phyloP scores from a whole-genome alignment of 2,113 vertebrate species.

The Odontesthes bonariensis region DNA sequence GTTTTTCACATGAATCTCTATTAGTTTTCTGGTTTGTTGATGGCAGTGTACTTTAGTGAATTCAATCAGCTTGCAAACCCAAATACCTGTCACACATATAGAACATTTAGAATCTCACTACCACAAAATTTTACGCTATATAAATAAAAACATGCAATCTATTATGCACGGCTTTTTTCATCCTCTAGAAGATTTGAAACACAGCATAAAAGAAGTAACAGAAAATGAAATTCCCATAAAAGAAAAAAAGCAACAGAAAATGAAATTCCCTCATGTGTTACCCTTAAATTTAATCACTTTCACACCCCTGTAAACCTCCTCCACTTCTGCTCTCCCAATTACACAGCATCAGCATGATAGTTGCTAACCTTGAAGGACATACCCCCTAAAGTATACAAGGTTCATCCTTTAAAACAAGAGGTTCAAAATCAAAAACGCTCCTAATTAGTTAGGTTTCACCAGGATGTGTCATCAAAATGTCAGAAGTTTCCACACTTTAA shows the following conservation, averaged over 20 bases:
- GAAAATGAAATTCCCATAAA: slow-evolving; percentile 20
- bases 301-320: background rate
- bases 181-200: background rate
- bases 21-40: no score
- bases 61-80: background rate
- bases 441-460: slow-evolving; percentile 71
- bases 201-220: background rate
- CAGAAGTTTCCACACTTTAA: slow-evolving; percentile 59
- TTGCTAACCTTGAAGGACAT: slow-evolving; percentile 44
- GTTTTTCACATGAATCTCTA: no score
- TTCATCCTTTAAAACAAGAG: slow-evolving; percentile 50
- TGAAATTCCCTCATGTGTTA: slow-evolving; percentile 21
- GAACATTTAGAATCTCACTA: background rate
- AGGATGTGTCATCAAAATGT: slow-evolving; percentile 63
- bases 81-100: background rate
- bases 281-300: slow-evolving; percentile 33
- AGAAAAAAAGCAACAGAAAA: slow-evolving; percentile 25
- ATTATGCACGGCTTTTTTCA: background rate
- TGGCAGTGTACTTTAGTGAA: no score
- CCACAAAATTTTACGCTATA: background rate
- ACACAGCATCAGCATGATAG: slow-evolving; percentile 39
- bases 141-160: background rate
- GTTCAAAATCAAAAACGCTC: slow-evolving; percentile 54
- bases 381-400: slow-evolving; percentile 32
- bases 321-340: slow-evolving; percentile 38